Evolutionary conservation across 2,113 vertebrate species (phyloP).

Genomic region (Eudyptes chrysolophus): DNA sequence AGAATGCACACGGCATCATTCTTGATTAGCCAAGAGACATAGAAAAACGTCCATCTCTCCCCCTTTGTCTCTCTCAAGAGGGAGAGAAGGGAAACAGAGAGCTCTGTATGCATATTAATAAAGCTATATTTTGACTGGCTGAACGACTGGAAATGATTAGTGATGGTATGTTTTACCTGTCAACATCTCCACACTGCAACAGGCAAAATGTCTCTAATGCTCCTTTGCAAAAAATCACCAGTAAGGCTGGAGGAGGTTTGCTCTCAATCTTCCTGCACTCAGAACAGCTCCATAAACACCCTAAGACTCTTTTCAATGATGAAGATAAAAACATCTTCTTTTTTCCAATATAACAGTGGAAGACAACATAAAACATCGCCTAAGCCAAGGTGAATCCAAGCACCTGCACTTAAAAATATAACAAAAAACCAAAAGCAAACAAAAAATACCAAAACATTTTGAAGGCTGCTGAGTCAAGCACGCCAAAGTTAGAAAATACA

Average conservation of each 20-base stretch:
- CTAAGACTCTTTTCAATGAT: neutral
- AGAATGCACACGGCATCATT: constrained; percentile 41
- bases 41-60: constrained; percentile 6
- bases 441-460: neutral
- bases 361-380: neutral
- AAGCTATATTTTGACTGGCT: constrained; percentile 63
- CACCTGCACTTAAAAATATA: neutral
- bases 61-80: constrained; percentile 23
- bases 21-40: constrained; percentile 57
- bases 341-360: neutral
- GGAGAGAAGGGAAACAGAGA: neutral
- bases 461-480: neutral
- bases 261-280: neutral
- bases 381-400: neutral
- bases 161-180: constrained; percentile 47
- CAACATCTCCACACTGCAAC: constrained; percentile 30
- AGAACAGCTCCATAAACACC: neutral
- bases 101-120: constrained; percentile 59
- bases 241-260: neutral
- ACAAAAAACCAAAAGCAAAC: neutral
- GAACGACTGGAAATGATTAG: constrained; percentile 58
- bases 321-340: neutral
- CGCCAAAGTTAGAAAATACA: neutral
- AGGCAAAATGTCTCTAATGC: neutral
- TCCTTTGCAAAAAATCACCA: neutral